A percentile compares a stretch with the other conserved stretches of the same genome.
These are phyloP conservation scores for Phrynocephalus versicolor DNA, from an alignment of 2,113 vertebrate species.

Conservation along the genomic window DNA sequence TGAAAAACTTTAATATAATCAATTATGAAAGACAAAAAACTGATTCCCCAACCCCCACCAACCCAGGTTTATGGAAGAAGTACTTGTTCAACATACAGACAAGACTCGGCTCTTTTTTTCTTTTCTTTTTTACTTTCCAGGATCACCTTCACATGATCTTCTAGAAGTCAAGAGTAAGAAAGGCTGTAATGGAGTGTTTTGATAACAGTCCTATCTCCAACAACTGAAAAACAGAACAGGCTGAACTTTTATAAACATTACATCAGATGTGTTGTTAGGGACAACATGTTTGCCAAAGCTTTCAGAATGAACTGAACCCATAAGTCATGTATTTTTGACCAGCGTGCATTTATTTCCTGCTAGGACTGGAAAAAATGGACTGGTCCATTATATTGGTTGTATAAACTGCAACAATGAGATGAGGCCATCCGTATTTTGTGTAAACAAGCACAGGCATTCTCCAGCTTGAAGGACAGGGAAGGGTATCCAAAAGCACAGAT, in stretches of 20 bases:
- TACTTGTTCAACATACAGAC: background rate
- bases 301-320: constrained; percentile 57
- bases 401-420: constrained; percentile 63
- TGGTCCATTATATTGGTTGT: constrained; percentile 50
- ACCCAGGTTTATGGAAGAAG: constrained; percentile 1
- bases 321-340: constrained; percentile 61
- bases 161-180: constrained; percentile 39
- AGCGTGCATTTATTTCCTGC: constrained; percentile 63
- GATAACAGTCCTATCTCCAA: constrained; percentile 50
- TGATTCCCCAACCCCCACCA: no score
- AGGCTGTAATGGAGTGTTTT: constrained; percentile 48
- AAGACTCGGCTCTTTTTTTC: background rate
- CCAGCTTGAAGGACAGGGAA: constrained; percentile 65
- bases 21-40: background rate
- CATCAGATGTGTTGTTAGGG: constrained; percentile 63
- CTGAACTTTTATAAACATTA: constrained; percentile 73
- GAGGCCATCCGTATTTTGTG: constrained; percentile 75
- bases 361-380: constrained; percentile 68
- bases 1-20: background rate
- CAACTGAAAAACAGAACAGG: constrained; percentile 44
- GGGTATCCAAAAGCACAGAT: constrained; percentile 51
- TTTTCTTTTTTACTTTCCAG: background rate
- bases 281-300: constrained; percentile 80
- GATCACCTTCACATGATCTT: constrained; percentile 26
- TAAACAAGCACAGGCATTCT: constrained; percentile 72